Base-by-base conservation (phyloP, 2,888 invertebrate genomes). In the Biston betularia region DNA sequence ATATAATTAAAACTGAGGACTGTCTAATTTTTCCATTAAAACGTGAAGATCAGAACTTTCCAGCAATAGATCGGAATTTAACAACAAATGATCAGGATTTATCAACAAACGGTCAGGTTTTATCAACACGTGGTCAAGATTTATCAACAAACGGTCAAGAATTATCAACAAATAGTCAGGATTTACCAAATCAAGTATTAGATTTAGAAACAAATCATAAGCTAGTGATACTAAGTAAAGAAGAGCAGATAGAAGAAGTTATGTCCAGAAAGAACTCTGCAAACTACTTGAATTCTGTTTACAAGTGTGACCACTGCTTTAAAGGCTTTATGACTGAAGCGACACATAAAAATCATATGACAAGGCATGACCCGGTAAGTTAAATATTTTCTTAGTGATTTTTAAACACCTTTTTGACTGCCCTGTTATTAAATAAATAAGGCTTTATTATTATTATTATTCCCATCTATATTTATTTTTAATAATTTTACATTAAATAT, bases 291-390 rank as follows among this genome's bases (percentile, higher is more conserved):
- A 87, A 87, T 10, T 88, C 89, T 0, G 79, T 85, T 3, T 90
- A 87, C 45, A 90, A 90, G 48, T 92, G 92, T 48, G 83, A 88
- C 0, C 74, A 77, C 0, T 93, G 92, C 12, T 92, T 68, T 11
- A 90, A 89, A 63, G 92, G 93, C 0, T 93, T 91, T 46, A 83
- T 90, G 45, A 86, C 86, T 0, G 84, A 88, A 5, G 68, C 68
- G 0, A 89, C 91, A 0, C 90, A 75, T 8, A 83, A 80, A 35
- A 93, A 91, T 72, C 92, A 93, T 53, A 88, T 92, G 90, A 11
- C 72, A 0, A 69, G 83, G 6, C 92, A 93, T 75, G 88, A 88
- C 57, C 78, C 80, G 63, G 92, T 92, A 40, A 83, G 87, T 78
- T 40, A 42, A 15, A 3, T 24, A 1, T 48, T 24, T 48, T n/a